These are phyloP conservation scores for Dromaius novaehollandiae DNA, from an alignment of 2,113 vertebrate genomes.

Conservation along the genomic window DNA sequence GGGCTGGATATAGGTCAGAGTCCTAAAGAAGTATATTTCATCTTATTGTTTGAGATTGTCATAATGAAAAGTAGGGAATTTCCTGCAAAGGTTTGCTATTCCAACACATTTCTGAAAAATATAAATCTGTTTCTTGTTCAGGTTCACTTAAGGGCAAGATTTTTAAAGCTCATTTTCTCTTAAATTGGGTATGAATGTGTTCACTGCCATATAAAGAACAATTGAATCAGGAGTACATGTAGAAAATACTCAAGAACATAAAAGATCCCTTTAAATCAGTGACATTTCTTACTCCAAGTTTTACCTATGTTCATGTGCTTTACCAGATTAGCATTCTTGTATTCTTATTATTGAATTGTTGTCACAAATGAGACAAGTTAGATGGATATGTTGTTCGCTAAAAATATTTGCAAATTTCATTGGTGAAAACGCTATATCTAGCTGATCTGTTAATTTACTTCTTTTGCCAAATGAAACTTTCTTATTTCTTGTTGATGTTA, in stretches of 20 bases:
- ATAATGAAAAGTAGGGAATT: slow-evolving; percentile 28
- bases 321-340: background rate
- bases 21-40: slow-evolving; percentile 18
- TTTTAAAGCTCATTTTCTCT: background rate
- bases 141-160: slow-evolving; percentile 24
- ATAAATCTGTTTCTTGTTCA: background rate
- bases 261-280: background rate
- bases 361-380: background rate
- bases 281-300: background rate
- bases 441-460: background rate
- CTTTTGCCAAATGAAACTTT: background rate
- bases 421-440: background rate
- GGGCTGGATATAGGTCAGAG: background rate
- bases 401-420: background rate
- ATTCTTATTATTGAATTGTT: background rate
- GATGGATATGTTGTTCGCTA: background rate
- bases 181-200: background rate
- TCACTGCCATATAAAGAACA: background rate
- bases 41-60: background rate
- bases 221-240: background rate
- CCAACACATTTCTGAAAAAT: slow-evolving; percentile 13
- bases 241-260: background rate
- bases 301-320: background rate
- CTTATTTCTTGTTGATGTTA: background rate
- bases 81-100: background rate